Evolutionary conservation across 2,888 invertebrate genomes (phyloP), one percentile per base, ranked within the genome.

Genomic region (Cryptocheilus praepositus): DNA sequence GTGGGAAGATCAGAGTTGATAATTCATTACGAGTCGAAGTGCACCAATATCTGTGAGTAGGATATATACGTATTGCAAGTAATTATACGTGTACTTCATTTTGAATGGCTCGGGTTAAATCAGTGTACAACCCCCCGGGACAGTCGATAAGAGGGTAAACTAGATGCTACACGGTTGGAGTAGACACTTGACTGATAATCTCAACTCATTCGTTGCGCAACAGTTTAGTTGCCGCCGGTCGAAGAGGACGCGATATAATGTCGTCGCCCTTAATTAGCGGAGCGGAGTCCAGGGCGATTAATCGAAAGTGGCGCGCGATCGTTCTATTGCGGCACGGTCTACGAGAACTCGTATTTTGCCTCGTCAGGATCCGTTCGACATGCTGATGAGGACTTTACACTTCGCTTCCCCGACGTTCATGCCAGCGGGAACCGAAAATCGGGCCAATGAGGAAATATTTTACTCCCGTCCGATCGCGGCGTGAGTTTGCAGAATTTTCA

Each of bases 61-160:
- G n/a, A n/a, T n/a, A n/a, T n/a, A 60, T 5, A 43, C 21, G 51
- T 62, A 57, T 25, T 57, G 55, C 72, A 61, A 62, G 69, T 70
- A 74, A 74, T 72, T 72, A 74, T 74, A 71, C 72, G 19, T 64
- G 54, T 61, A 72, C 72, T 74, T 67, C 62, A 70, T 70, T 60
- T 52, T 64, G 69, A 72, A 72, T 62, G 69, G 72, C 56, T 62
- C 54, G 64, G 69, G 61, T 62, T 74, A 67, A 67, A 74, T 67
- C 70, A 66, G 61, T 64, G 60, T 61, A 61, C 64, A 63, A 25
- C 5, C 67, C 73, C 49, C 49, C 8, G 18, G 73, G 74, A 70
- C 64, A 70, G 62, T 65, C 74, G 73, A 74, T 74, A 65, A 74
- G 73, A 70, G 72, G 74, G 60, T 73, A 65, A 67, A 70, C 70